Base-by-base conservation (phyloP, 1,140 invertebrate species). In the Tyrophagus putrescentiae region DNA sequence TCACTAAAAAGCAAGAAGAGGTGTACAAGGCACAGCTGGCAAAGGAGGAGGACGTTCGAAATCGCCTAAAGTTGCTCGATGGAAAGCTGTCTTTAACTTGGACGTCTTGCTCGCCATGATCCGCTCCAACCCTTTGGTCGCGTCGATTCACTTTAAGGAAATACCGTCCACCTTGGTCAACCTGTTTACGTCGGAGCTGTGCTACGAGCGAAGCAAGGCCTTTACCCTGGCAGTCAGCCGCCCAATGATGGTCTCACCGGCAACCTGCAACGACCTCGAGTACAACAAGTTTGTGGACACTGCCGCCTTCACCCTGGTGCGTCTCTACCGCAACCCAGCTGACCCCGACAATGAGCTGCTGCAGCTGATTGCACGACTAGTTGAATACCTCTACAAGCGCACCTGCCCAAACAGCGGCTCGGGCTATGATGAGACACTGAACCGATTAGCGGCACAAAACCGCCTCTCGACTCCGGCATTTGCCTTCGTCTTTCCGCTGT, bases 1-100 rank as follows among this genome's bases (percentile, higher is more conserved):
- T 90, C 48, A 85, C 85, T 1, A 81, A 85, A 13, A 96, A 96
- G 72, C 94, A 98, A 71, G 84, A 92, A 70, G 92, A 98, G 73
- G 82, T 82, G 7, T 79, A 96, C 16, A 88, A 86, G 69, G 76
- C 80, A 25, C 90, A 97, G 71, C 76, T 85, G 16, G 79, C 84
- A 33, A 94, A 91, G 67, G 95, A 98, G 72, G 76, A 77, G 60
- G 77, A 76, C 0, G 85, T 90, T 42, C 77, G 85, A 64, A 73
- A 80, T 36, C 74, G 77, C 62, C 69, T 93, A 7, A 77, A 72
- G 54, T 29, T 2, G 72, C 68, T 88, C 45, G 78, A 84, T 70
- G 65, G 71, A 4, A 77, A 78, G 53, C 75, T 90, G 72, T 72
- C 29, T 72, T 73, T 52, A 77, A 76, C 1, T 78, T 84, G 48